Conservation (phyloP, 2,797 vertebrate genomes). For the Delichon dasypus region DNA sequence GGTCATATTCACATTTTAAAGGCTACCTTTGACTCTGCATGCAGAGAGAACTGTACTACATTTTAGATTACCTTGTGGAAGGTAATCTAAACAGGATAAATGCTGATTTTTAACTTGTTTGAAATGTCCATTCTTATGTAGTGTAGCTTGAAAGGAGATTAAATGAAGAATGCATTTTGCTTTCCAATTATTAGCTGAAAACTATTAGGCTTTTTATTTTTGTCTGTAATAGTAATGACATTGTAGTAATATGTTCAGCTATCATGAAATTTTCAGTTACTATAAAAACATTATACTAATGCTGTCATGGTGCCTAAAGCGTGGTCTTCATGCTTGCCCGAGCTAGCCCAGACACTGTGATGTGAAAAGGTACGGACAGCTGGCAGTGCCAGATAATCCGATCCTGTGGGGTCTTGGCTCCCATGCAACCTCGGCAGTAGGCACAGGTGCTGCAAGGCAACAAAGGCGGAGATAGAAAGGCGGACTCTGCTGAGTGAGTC, state of each 20-base stretch:
- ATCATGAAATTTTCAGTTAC: constrained; percentile 39
- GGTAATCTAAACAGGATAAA: background rate
- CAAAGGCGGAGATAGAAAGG: too few species aligned
- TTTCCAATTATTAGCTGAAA: constrained; percentile 58
- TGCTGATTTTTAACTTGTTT: constrained; percentile 51
- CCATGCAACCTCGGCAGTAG: too few species aligned
- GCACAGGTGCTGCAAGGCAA: too few species aligned
- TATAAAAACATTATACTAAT: background rate
- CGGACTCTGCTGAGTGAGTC: too few species aligned
- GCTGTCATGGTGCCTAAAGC: too few species aligned
- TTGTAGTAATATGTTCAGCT: constrained; percentile 8
- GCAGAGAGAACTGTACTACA: background rate
- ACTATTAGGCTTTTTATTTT: background rate
- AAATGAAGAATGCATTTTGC: constrained; percentile 38
- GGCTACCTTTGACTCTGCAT: background rate
- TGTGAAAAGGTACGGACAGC: too few species aligned
- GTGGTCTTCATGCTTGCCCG: too few species aligned
- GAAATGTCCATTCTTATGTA: constrained; percentile 43
- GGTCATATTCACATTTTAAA: background rate
- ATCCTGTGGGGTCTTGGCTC: too few species aligned
- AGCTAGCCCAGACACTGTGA: too few species aligned
- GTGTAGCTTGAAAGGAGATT: constrained; percentile 44
- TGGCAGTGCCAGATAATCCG: too few species aligned
- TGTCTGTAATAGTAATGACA: background rate
- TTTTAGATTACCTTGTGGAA: background rate